Evolutionary conservation across 2,797 vertebrate species (phyloP), one percentile per base, ranked within the genome.

Genomic region (Girardinus metallicus): DNA sequence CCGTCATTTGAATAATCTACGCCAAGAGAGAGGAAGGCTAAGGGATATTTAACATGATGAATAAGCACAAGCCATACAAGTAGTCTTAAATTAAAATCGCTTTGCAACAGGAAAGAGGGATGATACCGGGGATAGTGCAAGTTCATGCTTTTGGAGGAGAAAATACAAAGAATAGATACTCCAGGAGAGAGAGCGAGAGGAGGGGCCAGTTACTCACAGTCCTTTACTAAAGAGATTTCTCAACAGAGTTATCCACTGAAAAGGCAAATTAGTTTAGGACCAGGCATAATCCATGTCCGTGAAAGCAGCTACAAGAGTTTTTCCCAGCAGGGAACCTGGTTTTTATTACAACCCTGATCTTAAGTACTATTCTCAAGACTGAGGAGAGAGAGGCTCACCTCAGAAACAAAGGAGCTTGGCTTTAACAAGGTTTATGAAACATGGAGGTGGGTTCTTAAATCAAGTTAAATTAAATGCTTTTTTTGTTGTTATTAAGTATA

Each of bases 1-100:
- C 80, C 72, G 77, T 83, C 90, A 86, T 91, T 93, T 94, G 85
- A 93, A 94, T 94, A 91, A 94, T 93, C 87, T 88, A 91, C 86
- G 88, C 78, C 8, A 8, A 76, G 82, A 77, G 81, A 89, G 80
- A 23, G 26, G 79, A 84, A 76, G 86, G 87, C 89, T 87, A 87
- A 86, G 88, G 81, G 88, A 92, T 91, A 90, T 94, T 92, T 91
- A 92, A 91, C 79, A 78, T 90, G 89, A 93, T 90, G 88, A 90
- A 93, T 91, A 88, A 86, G 80, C 47, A 51, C 0, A 76, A 86
- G 85, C 80, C 26, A 46, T 76, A 70, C 79, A 86, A 90, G 83
- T 91, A 81, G 88, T 89, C 83, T 88, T 93, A 93, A 92, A 93
- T 94, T 87, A 86, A 36, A 73, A 80, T 46, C 79, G 41, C 83